phyloP scores from a whole-genome alignment of 2,113 vertebrate genomes.

The Periophthalmus modestus region DNA sequence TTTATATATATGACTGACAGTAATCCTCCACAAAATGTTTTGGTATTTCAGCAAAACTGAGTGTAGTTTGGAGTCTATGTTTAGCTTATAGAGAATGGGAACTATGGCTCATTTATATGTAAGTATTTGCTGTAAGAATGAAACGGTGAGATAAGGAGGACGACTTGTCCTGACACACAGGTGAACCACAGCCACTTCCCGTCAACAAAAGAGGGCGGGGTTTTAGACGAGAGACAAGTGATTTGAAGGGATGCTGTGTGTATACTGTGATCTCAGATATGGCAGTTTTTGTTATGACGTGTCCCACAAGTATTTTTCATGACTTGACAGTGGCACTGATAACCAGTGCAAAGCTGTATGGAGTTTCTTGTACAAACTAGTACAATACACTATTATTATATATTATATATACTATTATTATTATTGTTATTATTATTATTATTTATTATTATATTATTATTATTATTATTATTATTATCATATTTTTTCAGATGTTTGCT shows the following conservation, averaged over 20 bases:
- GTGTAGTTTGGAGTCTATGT: background rate
- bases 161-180: background rate
- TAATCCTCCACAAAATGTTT: too few relatives aligned
- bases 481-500: too few relatives aligned
- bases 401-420: too few relatives aligned
- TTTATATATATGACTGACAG: background rate
- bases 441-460: too few relatives aligned
- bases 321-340: constrained; percentile 52
- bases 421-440: too few relatives aligned
- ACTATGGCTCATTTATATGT: background rate
- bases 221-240: constrained; percentile 16
- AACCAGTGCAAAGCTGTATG: constrained; percentile 67
- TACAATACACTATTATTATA: too few relatives aligned
- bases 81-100: background rate
- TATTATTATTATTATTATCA: too few relatives aligned
- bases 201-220: constrained; percentile 24
- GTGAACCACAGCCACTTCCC: constrained; percentile 18
- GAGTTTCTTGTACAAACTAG: constrained; percentile 28
- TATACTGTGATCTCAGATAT: constrained; percentile 48
- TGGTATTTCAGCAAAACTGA: background rate
- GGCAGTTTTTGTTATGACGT: constrained; percentile 74
- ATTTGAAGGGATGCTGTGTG: constrained; percentile 58
- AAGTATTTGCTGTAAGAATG: constrained; percentile 11
- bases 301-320: constrained; percentile 42
- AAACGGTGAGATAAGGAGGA: constrained; percentile 17